These are phyloP conservation scores for Euzophera pinguis DNA, from an alignment of 2,888 invertebrate genomes.

Conservation along the genomic window DNA sequence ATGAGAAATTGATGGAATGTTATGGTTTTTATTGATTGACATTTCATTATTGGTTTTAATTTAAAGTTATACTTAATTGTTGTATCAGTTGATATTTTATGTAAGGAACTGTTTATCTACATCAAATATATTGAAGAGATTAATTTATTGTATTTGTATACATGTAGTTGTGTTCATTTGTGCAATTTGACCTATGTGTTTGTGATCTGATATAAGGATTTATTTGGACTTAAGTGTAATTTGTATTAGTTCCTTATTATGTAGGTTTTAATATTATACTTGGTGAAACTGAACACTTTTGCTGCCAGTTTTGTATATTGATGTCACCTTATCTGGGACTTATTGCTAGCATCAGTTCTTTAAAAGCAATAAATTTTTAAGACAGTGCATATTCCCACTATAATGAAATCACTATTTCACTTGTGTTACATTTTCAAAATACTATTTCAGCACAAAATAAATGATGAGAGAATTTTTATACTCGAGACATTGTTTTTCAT, in stretches of 20 bases:
- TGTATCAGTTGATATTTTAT: slow-evolving; percentile 75
- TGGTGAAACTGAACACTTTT: slow-evolving; percentile 42
- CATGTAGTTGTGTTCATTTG: slow-evolving; percentile 66
- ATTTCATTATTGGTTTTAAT: slow-evolving; percentile 66
- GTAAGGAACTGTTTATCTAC: slow-evolving; percentile 52
- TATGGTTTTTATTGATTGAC: slow-evolving; percentile 64
- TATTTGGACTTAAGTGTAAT: slow-evolving; percentile 68
- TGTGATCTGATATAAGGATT: slow-evolving; percentile 76
- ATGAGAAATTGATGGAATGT: slow-evolving; percentile 55
- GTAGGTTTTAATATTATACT: slow-evolving; percentile 61
- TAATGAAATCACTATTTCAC: slow-evolving; percentile 32
- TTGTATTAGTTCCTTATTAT: slow-evolving; percentile 76
- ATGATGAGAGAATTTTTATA: slow-evolving; percentile 55
- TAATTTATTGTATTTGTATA: slow-evolving; percentile 72
- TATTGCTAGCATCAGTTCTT: slow-evolving; percentile 71
- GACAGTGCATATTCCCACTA: slow-evolving; percentile 43
- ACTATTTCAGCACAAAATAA: slow-evolving; percentile 49
- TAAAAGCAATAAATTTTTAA: slow-evolving; percentile 55
- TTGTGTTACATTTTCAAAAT: slow-evolving; percentile 22
- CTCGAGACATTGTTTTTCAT: slow-evolving; percentile 40
- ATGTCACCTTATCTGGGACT: slow-evolving; percentile 37
- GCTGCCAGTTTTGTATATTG: slow-evolving; percentile 33
- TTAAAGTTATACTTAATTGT: slow-evolving; percentile 50
- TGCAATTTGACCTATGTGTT: slow-evolving; percentile 72
- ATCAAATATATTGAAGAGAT: slow-evolving; percentile 64